Evolutionary conservation across 2,113 vertebrate genomes (phyloP), one percentile per base, ranked within the genome.

Genomic region (Sylvilagus bachmani): DNA sequence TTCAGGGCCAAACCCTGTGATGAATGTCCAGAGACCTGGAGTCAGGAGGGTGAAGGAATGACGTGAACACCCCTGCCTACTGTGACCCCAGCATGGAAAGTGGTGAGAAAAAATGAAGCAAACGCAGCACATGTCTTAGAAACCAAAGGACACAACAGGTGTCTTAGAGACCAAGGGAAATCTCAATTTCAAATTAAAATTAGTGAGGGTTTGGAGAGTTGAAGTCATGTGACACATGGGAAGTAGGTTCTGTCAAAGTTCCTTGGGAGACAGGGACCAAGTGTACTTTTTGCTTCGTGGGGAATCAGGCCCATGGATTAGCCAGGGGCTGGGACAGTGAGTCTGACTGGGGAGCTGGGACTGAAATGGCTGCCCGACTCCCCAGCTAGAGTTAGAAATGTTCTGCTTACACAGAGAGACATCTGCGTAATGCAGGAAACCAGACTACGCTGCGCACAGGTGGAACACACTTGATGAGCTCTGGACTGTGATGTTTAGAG

Each of bases 161-260:
- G n/a, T 82, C 61, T 53, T 53, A 53, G 75, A 79, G 51, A 33
- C 22, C 55, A 86, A 78, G 58, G 53, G 16, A 36, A 82, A 61
- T 75, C 61, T 92, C 78, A 44, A 64, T 78, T 73, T 64, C 61
- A 53, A 90, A 38, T 53, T 36, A 69, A 81, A 80, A 90, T 53
- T 69, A 77, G 4, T 62, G 44, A 83, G 62, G 22, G 38, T 58
- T 82, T 33, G 38, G 75, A 27, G 90, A 87, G 69, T 55, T 87
- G 70, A 82, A 70, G 62, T 78, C n/a, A 44, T 14, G 36, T 53
- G 86, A 13, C 17, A 24, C 0, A 29, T 25, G 29, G 62, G 62
- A 87, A 83, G n/a, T 55, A 87, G 33, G 24, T 62, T 64, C 12
- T 53, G 5, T 84, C 71, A 4, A n/a, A 85, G 64, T 58, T 85